Evolutionary conservation across 1,140 invertebrate genomes (phyloP), one percentile per base, ranked within the genome.

Genomic region (Megathymus violae): DNA sequence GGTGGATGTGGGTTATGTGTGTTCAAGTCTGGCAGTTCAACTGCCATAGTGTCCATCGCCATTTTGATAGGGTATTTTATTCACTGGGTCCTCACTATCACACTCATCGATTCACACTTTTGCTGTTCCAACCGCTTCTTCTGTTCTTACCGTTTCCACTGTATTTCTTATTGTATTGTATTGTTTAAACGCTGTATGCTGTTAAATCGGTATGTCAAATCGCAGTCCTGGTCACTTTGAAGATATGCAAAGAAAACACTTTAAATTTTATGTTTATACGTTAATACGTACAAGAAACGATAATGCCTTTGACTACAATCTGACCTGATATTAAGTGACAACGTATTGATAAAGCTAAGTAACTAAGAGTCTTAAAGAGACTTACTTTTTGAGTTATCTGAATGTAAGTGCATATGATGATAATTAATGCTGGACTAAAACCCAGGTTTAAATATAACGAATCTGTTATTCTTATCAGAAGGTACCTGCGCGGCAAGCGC

Each of bases 11-110:
- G 81, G 3, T 82, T 60, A 13, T 83, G 85, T 4, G 88, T 85
- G 1, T 77, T 74, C 50, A 91, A 54, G 31, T 91, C 89, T 0
- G 91, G 89, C 77, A 91, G 77, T 68, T 92, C 91, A 10, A 92
- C 89, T 58, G 89, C 83, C 89, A 91, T 91, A 43, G 91, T 92
- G 67, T 91, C 90, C 80, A 91, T 91, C 47, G 90, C 91, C 91
- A 92, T 92, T 64, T 73, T 82, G 64, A 64, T 54, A 51, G 64
- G 75, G 63, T 54, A 13, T 51, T 61, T 60, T 61, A 62, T 69
- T 63, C 69, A 71, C 74, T 71, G 41, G 58, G 67, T 80, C 58
- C 71, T 52, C 65, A 72, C 36, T 56, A 46, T 54, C 54, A 62
- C 67, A 62, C 50, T 64, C 77, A 76, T 76, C 50, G 34, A 71